These are phyloP conservation scores for Sturmia bella DNA, from an alignment of 2,888 invertebrate species.

Conservation along the genomic window DNA sequence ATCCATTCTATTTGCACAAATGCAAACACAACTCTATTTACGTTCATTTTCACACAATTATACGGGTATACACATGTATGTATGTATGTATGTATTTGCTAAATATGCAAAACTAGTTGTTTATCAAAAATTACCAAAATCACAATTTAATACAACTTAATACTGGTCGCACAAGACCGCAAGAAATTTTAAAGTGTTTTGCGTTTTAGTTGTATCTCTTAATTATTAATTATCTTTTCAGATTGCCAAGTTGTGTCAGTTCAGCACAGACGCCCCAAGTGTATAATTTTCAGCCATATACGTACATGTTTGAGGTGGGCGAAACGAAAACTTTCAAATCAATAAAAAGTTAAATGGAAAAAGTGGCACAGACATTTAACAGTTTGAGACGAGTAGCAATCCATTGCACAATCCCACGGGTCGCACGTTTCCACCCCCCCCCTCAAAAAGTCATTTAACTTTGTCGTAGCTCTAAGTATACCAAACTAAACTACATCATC, in stretches of 20 bases:
- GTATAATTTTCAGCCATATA: no score
- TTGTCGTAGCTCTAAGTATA: no score
- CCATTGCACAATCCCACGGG: no score
- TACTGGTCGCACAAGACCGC: slow-evolving; percentile 56
- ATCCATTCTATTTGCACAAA: slow-evolving; percentile 30
- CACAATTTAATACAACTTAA: slow-evolving; percentile 57
- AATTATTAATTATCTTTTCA: slow-evolving; percentile 14
- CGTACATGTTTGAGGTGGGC: no score
- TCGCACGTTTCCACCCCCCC: no score
- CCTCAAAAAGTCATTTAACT: no score
- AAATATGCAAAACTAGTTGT: slow-evolving; percentile 52
- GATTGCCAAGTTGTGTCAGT: slow-evolving; percentile 26
- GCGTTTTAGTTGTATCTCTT: slow-evolving; percentile 2
- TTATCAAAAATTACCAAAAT: slow-evolving; percentile 57
- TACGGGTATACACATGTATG: slow-evolving; percentile 20
- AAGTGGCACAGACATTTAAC: no score
- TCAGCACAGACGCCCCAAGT: slow-evolving; percentile 9
- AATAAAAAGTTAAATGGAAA: no score
- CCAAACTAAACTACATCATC: no score
- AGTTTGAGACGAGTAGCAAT: no score
- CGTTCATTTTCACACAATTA: slow-evolving; percentile 42
- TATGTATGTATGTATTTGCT: slow-evolving; percentile 26
- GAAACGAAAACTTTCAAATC: no score
- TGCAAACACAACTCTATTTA: slow-evolving; percentile 18
- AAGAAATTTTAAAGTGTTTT: slow-evolving; percentile 38